Percentiles rank a stretch among this genome's conserved stretches.
phyloP scores from a whole-genome alignment of 1,140 invertebrate genomes.

The Leptinotarsa lineolata region DNA sequence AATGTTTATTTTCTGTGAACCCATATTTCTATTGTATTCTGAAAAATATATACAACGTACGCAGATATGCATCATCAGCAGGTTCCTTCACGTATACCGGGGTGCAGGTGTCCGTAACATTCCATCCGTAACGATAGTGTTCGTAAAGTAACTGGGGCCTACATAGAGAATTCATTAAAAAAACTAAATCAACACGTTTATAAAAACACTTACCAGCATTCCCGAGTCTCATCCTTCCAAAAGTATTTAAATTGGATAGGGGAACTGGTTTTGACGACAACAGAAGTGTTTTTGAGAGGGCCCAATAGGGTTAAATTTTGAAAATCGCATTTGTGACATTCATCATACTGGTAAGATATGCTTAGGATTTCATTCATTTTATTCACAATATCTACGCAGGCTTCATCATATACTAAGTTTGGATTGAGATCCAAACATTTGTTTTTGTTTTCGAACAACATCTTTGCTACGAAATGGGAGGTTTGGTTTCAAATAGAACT shows the following conservation, averaged over 20 bases:
- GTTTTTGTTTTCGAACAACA: conserved; percentile 46
- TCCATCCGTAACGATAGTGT: conserved; percentile 62
- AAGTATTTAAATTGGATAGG: conserved; percentile 54
- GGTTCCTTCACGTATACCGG: conserved; percentile 56
- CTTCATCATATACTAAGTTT: conserved; percentile 55
- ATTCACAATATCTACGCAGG: conserved; percentile 59
- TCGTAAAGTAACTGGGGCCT: conserved; percentile 54
- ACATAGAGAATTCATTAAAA: too few relatives aligned
- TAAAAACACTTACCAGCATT: conserved; percentile 24
- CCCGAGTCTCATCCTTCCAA: conserved; percentile 28
- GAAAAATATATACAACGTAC: conserved; percentile 52
- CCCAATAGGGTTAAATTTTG: conserved; percentile 49
- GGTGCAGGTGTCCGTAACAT: conserved; percentile 56
- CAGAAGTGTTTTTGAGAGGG: conserved; percentile 49
- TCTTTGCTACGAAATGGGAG: conserved; percentile 28
- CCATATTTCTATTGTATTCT: conserved; percentile 1
- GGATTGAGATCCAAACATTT: conserved; percentile 42
- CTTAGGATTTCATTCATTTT: conserved; percentile 45
- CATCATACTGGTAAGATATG: conserved; percentile 54
- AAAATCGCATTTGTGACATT: conserved; percentile 59
- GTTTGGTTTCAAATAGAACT: too few relatives aligned
- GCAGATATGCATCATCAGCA: conserved; percentile 59
- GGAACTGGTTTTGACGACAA: conserved; percentile 58
- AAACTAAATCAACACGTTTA: too few relatives aligned
- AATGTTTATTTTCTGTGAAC: too few relatives aligned